Conservation (phyloP, 2,888 invertebrate genomes). For the Sepiola atlantica region DNA sequence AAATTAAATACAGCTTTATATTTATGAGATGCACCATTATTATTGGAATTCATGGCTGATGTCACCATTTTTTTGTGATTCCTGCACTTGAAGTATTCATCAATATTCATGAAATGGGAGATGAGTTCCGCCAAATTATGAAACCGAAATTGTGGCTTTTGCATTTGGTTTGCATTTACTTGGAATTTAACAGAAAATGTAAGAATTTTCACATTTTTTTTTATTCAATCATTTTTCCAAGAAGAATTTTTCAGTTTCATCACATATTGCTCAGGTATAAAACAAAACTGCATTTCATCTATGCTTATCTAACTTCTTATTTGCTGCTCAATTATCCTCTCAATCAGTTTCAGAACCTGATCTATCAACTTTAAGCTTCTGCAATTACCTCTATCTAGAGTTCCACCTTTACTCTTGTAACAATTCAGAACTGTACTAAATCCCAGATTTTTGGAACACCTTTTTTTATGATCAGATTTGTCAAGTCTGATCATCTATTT, state of each 20-base stretch:
- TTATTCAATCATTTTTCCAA: not conserved
- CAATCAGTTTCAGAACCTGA: too few relatives aligned
- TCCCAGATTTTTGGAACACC: too few relatives aligned
- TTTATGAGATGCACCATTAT: slow-evolving; percentile 8
- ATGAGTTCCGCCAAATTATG: not conserved
- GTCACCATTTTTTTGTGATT: not conserved
- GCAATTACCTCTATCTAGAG: too few relatives aligned
- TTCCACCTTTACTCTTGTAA: too few relatives aligned
- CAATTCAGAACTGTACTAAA: too few relatives aligned
- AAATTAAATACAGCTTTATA: not conserved
- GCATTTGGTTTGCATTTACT: not conserved
- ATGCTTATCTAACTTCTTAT: too few relatives aligned
- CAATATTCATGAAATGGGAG: not conserved
- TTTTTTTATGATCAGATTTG: too few relatives aligned
- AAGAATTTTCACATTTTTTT: not conserved
- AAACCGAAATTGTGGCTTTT: not conserved
- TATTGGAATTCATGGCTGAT: not conserved
- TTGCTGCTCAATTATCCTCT: too few relatives aligned
- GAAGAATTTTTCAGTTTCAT: not conserved
- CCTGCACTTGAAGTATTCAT: not conserved
- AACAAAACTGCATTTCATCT: too few relatives aligned
- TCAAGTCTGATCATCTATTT: too few relatives aligned
- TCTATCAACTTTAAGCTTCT: too few relatives aligned
- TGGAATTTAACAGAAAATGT: not conserved
- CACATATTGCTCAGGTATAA: too few relatives aligned